Percentiles rank a stretch among this genome's conserved stretches.
phyloP scores from a whole-genome alignment of 2,113 vertebrate genomes.

The Clarias batrachus region DNA sequence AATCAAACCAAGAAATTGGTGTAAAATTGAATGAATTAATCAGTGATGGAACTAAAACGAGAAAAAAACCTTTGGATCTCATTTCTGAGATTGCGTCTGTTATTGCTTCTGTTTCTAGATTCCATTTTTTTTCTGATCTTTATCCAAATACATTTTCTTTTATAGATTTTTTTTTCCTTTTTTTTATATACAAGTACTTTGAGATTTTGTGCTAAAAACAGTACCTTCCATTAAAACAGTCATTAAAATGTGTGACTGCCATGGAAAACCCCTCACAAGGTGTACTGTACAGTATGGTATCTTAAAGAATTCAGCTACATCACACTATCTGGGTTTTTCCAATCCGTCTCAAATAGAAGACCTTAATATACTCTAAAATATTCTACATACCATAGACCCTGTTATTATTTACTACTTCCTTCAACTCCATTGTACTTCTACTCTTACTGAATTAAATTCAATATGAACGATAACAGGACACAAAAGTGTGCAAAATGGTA shows the following conservation, averaged over 20 bases:
- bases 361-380: not conserved
- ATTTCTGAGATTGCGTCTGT: not conserved
- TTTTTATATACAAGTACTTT: not conserved
- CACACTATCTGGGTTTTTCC: not conserved
- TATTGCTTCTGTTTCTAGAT: not conserved
- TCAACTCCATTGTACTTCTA: not conserved
- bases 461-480: constrained; percentile 58
- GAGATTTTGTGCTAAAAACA: not conserved
- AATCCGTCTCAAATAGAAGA: not conserved
- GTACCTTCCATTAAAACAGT: not conserved
- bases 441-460: constrained; percentile 49
- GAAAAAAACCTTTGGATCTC: not conserved
- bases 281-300: not conserved
- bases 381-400: constrained; percentile 2
- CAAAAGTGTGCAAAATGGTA: constrained; percentile 56
- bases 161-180: not conserved
- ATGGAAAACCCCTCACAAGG: not conserved
- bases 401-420: not conserved
- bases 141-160: not conserved
- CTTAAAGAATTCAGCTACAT: not conserved
- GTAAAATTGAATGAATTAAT: not conserved
- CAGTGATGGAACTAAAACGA: not conserved
- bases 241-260: not conserved
- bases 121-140: not conserved
- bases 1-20: not conserved